Conservation (phyloP, 2,888 invertebrate species). For the Epinotia nisella region DNA sequence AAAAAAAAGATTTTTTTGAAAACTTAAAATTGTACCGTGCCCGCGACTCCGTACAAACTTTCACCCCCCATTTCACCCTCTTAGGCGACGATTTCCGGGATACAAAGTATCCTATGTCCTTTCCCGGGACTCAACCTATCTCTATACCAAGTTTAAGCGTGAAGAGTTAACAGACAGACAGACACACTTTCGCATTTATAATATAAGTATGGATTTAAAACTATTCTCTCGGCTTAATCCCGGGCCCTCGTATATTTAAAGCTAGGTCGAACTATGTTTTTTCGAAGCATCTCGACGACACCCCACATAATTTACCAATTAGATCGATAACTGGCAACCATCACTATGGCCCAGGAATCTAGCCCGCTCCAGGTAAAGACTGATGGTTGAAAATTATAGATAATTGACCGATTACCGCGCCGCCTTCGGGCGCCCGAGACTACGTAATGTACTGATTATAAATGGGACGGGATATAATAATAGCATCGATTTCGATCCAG, state of each 20-base stretch:
- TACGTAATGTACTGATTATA: conserved; percentile 77
- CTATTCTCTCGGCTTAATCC: background rate
- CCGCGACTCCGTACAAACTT: no score
- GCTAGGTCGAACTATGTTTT: conserved; percentile 14
- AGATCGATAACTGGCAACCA: conserved; percentile 73
- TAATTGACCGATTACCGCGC: conserved; percentile 81
- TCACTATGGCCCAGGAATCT: conserved; percentile 69
- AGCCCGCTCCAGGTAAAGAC: conserved; percentile 74
- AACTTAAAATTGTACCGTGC: no score
- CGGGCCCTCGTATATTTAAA: background rate
- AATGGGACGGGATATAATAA: conserved; percentile 79
- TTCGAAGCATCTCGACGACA: conserved; percentile 46
- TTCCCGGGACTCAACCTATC: no score
- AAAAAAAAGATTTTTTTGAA: no score
- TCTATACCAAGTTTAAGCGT: no score
- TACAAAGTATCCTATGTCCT: no score
- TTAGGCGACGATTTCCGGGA: no score
- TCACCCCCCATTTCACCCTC: no score
- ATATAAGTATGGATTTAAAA: no score
- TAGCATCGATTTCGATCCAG: conserved; percentile 79
- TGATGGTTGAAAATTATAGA: conserved; percentile 83
- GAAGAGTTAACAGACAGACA: no score
- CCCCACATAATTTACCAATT: conserved; percentile 74
- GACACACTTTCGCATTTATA: no score
- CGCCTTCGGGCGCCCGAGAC: conserved; percentile 62